These are phyloP conservation scores for Aphelenchoides avenae DNA, from an alignment of 1,140 invertebrate genomes.

Conservation along the genomic window DNA sequence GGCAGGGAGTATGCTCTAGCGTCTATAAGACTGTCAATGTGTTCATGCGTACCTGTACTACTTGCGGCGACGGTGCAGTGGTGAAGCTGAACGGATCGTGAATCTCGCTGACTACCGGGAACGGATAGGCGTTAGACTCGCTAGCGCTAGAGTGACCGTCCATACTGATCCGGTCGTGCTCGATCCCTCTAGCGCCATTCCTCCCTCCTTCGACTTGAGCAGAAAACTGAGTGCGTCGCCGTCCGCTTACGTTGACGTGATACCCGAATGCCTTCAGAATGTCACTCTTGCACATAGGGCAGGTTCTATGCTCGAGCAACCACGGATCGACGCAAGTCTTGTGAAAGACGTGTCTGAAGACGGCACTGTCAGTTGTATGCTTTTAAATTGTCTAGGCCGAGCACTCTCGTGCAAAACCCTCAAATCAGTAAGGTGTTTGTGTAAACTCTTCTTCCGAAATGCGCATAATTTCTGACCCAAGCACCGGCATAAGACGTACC, in stretches of 20 bases:
- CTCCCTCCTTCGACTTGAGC: too few relatives aligned
- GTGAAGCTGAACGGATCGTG: conserved; percentile 52
- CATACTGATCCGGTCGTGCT: conserved; percentile 18
- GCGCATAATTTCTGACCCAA: background rate
- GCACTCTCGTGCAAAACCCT: too few relatives aligned
- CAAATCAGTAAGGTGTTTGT: background rate
- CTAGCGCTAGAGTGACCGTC: conserved; percentile 44
- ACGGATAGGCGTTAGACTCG: conserved; percentile 51
- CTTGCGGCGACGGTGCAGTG: conserved; percentile 50
- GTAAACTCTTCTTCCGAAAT: background rate
- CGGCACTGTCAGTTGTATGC: conserved; percentile 3
- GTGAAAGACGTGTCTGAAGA: conserved; percentile 80
- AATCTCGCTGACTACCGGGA: conserved; percentile 48
- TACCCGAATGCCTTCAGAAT: conserved; percentile 81
- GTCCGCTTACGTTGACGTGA: conserved; percentile 40
- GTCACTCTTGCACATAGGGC: conserved; percentile 86
- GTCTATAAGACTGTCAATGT: conserved; percentile 4
- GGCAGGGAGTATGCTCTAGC: conserved; percentile 1
- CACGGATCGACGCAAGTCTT: conserved; percentile 89
- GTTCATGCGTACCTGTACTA: conserved; percentile 41
- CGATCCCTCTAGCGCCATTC: conserved; percentile 3
- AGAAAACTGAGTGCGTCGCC: conserved; percentile 14
- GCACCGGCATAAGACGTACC: conserved; percentile 64
- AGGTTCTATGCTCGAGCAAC: conserved; percentile 80
- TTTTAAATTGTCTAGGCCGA: too few relatives aligned